These are phyloP conservation scores for Takifugu flavidus DNA, from an alignment of 2,113 vertebrate genomes.

Conservation along the genomic window DNA sequence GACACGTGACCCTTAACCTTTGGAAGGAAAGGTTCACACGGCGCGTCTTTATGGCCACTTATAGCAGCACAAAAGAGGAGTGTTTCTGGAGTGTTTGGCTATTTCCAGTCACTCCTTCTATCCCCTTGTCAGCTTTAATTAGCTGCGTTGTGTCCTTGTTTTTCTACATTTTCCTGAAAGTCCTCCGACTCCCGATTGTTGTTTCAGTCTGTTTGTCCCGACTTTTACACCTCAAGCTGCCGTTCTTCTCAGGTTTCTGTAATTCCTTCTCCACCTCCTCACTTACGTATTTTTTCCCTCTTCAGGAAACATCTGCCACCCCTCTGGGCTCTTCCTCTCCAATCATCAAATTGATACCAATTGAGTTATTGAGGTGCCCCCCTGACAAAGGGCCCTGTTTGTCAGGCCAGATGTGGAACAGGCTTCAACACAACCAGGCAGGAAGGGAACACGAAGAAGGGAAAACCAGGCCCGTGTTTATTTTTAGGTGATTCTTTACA, in stretches of 20 bases:
- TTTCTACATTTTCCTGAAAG: neutral
- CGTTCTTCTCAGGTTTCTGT: neutral
- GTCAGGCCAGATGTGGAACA: slow-evolving; percentile 54
- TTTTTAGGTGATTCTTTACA: slow-evolving; percentile 1
- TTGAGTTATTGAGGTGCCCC: slow-evolving; percentile 49
- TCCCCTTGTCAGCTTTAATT: slow-evolving; percentile 37
- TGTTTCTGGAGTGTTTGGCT: slow-evolving; percentile 33
- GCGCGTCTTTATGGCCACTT: slow-evolving; percentile 30
- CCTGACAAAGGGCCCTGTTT: slow-evolving; percentile 39
- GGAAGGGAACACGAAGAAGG: slow-evolving; percentile 17
- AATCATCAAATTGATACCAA: slow-evolving; percentile 47
- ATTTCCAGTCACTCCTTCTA: slow-evolving; percentile 40
- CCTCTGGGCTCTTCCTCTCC: slow-evolving; percentile 19
- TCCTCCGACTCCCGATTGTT: neutral
- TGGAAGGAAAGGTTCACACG: slow-evolving; percentile 31
- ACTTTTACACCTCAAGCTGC: neutral
- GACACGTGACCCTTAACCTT: slow-evolving; percentile 49
- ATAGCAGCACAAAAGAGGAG: slow-evolving; percentile 7
- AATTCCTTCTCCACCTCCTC: neutral
- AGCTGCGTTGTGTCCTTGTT: neutral
- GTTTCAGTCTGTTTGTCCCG: no score
- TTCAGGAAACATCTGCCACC: slow-evolving; percentile 31
- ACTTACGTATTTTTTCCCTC: slow-evolving; percentile 6
- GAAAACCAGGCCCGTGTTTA: neutral
- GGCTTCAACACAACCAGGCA: slow-evolving; percentile 53